Conservation (phyloP, 2,888 invertebrate genomes). For the Dinocampus coccinellae region DNA sequence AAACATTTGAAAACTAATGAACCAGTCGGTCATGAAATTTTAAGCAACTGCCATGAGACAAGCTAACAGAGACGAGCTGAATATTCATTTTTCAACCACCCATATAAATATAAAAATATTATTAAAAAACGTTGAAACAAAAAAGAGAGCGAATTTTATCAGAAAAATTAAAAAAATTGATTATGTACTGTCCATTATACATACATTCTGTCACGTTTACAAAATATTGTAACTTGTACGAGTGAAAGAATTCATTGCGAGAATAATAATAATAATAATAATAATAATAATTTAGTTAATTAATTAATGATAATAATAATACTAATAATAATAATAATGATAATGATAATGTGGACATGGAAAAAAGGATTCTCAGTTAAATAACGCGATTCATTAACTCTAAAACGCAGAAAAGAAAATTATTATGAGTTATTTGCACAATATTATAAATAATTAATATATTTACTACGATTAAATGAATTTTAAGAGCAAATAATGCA, state of each 20-base stretch:
- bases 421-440: slow-evolving; percentile 67
- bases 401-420: slow-evolving; percentile 51
- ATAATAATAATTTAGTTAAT: slow-evolving; percentile 36
- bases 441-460: slow-evolving; percentile 66
- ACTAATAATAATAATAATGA: slow-evolving; percentile 35
- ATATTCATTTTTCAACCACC: slow-evolving; percentile 63
- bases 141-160: slow-evolving; percentile 20
- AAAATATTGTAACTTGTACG: slow-evolving; percentile 41
- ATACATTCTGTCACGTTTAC: slow-evolving; percentile 47
- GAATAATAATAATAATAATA: not conserved
- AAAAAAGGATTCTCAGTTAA: slow-evolving; percentile 52
- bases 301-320: not conserved
- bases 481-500: slow-evolving; percentile 60
- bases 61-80: slow-evolving; percentile 62
- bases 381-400: slow-evolving; percentile 60
- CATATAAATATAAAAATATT: slow-evolving; percentile 57
- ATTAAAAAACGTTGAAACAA: slow-evolving; percentile 33
- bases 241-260: slow-evolving; percentile 37
- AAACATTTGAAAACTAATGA: slow-evolving; percentile 50
- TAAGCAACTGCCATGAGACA: slow-evolving; percentile 67
- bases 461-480: slow-evolving; percentile 62
- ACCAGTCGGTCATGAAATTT: slow-evolving; percentile 64
- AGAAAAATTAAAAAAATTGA: slow-evolving; percentile 26
- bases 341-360: slow-evolving; percentile 39
- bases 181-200: slow-evolving; percentile 53